Base-by-base conservation (phyloP, 2,797 vertebrate species). In the Helarctos malayanus region DNA sequence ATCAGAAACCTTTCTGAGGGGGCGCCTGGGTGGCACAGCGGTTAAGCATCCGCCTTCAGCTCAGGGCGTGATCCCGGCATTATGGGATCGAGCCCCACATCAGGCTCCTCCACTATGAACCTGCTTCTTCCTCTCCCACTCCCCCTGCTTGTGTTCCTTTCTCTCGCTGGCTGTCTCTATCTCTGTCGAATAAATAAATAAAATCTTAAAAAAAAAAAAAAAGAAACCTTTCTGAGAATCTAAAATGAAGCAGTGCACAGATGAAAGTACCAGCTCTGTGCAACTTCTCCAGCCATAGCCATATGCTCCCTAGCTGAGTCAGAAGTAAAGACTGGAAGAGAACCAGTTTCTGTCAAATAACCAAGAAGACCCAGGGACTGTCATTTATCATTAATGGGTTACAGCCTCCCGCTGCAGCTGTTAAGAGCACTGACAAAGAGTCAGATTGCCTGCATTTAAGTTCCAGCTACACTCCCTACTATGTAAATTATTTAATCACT, bases 211-310 rank as follows among this genome's bases (percentile, higher is more conserved):
- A 38, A 38, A 38, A 38, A 38, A 38, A 38, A 38, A 38, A 38
- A 38, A 91, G n/a, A n/a, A 91, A 93, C 68, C 56, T 69, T 85
- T 75, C 21, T 1, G 41, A 41, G 75, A 69, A 38, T 82, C 80
- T 87, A 47, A 96, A 95, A 94, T 15, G 71, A 95, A 92, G 84
- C 63, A 25, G 84, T 16, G 85, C 76, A 65, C 41, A 63, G 93
- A 85, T 73, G 71, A 81, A 75, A n/a, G 23, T 32, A 75, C 80
- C 85, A 90, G 63, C 91, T 82, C 56, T 90, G 63, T 49, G 61
- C 35, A 80, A 69, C n/a, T 91, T 88, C 88, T 56, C 73, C 80
- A 78, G 69, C 57, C 73, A 78, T 52, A 49, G n/a, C 79, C 82
- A 52, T 47, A 27, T 7, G 52, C n/a, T 61, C 52, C 89, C 29